Percentiles rank a stretch among this genome's conserved stretches.
phyloP scores from a whole-genome alignment of 2,888 invertebrate species.

The Melikaiella ostensackeni region DNA sequence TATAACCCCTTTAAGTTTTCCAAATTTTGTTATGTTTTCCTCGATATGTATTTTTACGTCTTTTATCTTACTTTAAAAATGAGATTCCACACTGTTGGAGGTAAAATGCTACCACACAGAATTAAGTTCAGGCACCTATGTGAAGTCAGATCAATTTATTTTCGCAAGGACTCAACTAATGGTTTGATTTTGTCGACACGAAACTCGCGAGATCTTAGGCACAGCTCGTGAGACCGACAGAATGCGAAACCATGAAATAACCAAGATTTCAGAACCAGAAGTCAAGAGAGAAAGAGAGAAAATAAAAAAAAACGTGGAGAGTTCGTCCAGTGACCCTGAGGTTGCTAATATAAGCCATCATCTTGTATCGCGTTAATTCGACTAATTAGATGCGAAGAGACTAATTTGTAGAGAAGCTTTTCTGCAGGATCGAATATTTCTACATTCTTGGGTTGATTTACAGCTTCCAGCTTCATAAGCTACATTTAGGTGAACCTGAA shows the following conservation, averaged over 20 bases:
- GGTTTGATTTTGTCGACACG: conserved; percentile 41
- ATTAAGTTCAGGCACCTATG: neutral
- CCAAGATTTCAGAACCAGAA: conserved; percentile 7
- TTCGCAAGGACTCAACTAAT: conserved; percentile 18
- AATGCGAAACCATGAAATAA: neutral
- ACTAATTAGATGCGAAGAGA: conserved; percentile 36
- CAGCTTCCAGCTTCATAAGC: conserved; percentile 17
- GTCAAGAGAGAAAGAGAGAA: neutral
- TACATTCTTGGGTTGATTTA: conserved; percentile 30
- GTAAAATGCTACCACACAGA: neutral
- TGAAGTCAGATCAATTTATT: conserved; percentile 39
- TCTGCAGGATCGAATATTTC: conserved; percentile 11
- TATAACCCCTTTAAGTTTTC: too few species aligned
- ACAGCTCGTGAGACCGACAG: conserved; percentile 1
- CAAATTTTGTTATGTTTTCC: neutral
- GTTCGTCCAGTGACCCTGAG: conserved; percentile 27
- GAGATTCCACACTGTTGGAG: neutral
- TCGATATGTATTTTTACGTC: neutral
- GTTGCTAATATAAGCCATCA: conserved; percentile 14
- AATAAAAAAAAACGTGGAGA: neutral
- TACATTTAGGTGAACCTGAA: conserved; percentile 28
- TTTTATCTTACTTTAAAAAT: neutral
- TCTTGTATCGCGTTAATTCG: conserved; percentile 32
- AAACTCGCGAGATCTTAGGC: conserved; percentile 8
- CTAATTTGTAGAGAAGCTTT: conserved; percentile 27